Base-by-base conservation (phyloP, 2,113 vertebrate genomes). In the Ahaetulla prasina region DNA sequence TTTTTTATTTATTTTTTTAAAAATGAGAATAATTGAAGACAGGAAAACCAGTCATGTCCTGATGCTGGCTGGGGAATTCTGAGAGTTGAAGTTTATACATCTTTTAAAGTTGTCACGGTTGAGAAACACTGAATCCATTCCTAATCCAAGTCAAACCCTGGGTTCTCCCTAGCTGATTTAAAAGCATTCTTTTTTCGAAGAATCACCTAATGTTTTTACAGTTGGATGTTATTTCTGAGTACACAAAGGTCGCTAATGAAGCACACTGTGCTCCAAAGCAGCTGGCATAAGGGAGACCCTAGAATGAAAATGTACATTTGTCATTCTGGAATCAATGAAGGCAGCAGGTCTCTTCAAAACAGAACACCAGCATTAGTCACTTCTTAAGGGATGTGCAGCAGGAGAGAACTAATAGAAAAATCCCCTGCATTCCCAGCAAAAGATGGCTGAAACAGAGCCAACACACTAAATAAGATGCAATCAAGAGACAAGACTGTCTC, bases 201-300 rank as follows among this genome's bases (percentile, higher is more conserved):
- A 68, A 68, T 94, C 95, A 94, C 85, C 89, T 92, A 50, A 94
- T 60, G 85, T 87, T 89, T 89, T 92, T 92, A 84, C 86, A 20
- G 93, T 95, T 74, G 92, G 94, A 39, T 84, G 87, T 85, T 57
- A 93, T 92, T 93, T 94, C 84, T 93, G n/a, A 55, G 39, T 87
- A 91, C 92, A 92, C 93, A 95, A 97, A 96, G 52, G 54, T 22
- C 91, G 92, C 95, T 95, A 93, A 97, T 96, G 94, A 92, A 95
- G 95, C 43, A 94, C 10, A 55, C 27, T 89, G 91, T 54, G 7
- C 54, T 55, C 23, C 91, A 93, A 96, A 94, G 16, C 14, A 92
- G 93, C 45, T 93, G 43, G 87, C n/a, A 89, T 95, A 95, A 92
- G n/a, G 57, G 27, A 89, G 43, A 92, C 63, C 35, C 92, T 27